These are phyloP conservation scores for Mohoua ochrocephala DNA, from an alignment of 2,113 vertebrate species.

Conservation along the genomic window DNA sequence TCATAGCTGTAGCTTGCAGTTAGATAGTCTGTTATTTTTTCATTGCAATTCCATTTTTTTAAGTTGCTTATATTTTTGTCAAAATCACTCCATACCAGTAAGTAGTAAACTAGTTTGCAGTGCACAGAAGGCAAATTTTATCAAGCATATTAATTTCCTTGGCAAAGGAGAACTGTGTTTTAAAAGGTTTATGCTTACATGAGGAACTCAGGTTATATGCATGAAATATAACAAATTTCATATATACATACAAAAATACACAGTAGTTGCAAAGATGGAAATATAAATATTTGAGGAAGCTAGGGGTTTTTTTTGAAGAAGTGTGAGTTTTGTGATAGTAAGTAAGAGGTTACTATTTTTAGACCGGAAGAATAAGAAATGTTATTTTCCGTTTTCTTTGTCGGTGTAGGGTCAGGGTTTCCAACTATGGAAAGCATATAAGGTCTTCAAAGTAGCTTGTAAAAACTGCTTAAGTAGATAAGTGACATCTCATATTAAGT, in stretches of 20 bases:
- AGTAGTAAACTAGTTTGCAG: background rate
- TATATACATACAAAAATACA: background rate
- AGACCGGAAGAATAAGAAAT: background rate
- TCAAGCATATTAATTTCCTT: background rate
- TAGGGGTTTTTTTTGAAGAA: background rate
- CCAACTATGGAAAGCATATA: background rate
- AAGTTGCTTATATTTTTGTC: background rate
- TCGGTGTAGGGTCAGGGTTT: background rate
- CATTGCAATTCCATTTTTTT: background rate
- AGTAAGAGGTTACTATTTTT: background rate
- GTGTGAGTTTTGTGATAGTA: background rate
- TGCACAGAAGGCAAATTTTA: background rate
- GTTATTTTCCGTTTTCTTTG: background rate
- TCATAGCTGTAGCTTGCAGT: background rate
- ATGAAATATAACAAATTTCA: background rate
- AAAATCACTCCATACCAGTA: background rate
- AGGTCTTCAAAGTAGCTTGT: background rate
- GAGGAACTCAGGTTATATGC: background rate
- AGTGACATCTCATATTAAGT: background rate
- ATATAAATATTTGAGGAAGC: background rate
- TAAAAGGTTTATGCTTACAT: background rate
- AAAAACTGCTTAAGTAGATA: background rate
- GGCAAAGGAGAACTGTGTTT: background rate
- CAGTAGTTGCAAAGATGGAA: background rate
- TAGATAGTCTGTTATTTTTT: background rate